phyloP scores from a whole-genome alignment of 2,888 invertebrate species.

The Noctuana brunneofusca region DNA sequence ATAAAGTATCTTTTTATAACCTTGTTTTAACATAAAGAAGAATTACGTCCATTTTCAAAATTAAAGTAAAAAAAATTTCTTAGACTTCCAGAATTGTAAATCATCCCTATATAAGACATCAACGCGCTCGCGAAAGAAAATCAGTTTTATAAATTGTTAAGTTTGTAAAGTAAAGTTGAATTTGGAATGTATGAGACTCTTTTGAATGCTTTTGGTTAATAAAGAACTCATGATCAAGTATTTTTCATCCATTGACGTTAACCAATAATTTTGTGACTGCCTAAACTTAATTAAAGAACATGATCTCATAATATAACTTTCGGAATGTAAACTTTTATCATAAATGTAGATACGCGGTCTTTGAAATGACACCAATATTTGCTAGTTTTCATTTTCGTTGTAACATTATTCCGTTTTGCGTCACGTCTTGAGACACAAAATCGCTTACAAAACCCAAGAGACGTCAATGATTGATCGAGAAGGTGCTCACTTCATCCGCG shows the following conservation, averaged over 20 bases:
- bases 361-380: no score
- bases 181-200: background rate
- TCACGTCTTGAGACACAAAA: constrained; percentile 15
- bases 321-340: no score
- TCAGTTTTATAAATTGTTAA: background rate
- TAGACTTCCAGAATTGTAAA: constrained; percentile 32
- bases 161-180: background rate
- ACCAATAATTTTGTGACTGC: no score
- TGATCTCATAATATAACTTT: no score
- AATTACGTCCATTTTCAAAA: no score
- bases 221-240: no score
- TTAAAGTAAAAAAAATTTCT: background rate
- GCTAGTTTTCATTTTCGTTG: background rate
- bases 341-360: no score
- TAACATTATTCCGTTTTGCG: constrained; percentile 8
- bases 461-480: constrained; percentile 28
- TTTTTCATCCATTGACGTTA: no score
- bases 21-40: background rate
- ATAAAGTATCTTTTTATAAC: background rate
- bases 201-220: background rate
- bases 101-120: constrained; percentile 64
- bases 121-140: constrained; percentile 56
- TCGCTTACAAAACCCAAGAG: constrained; percentile 26
- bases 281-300: no score
- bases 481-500: constrained; percentile 31